Conservation (phyloP, 2,797 vertebrate genomes). For the Pseudomugil tenellus region DNA sequence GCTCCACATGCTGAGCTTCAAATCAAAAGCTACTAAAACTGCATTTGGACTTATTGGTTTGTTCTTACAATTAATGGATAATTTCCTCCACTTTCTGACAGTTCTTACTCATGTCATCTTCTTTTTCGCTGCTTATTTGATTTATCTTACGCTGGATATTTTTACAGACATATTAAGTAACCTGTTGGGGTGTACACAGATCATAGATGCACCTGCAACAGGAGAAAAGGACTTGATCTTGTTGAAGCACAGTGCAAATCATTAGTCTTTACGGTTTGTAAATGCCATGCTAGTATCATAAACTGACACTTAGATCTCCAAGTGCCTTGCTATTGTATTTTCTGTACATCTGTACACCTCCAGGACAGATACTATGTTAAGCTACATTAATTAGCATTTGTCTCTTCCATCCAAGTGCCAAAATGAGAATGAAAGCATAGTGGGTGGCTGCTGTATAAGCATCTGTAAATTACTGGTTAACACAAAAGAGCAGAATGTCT, state of each 20-base stretch:
- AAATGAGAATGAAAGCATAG: not conserved
- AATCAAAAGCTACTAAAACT: not conserved
- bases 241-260: constrained; percentile 35
- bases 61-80: not conserved
- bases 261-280: no score
- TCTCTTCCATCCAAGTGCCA: constrained; percentile 1
- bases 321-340: constrained; percentile 9
- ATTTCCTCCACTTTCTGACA: not conserved
- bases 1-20: constrained; percentile 10
- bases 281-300: no score
- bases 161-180: constrained; percentile 15
- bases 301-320: constrained; percentile 7
- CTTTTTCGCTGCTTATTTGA: not conserved
- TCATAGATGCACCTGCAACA: constrained; percentile 19
- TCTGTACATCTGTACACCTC: not conserved
- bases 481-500: constrained; percentile 18
- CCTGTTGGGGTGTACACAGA: constrained; percentile 21
- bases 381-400: constrained; percentile 12
- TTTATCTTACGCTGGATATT: no score
- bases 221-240: constrained; percentile 39
- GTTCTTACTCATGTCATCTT: not conserved
- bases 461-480: constrained; percentile 12
- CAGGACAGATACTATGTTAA: not conserved
- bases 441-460: not conserved
- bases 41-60: not conserved